Percentiles rank a stretch among this genome's conserved stretches.
phyloP scores from a whole-genome alignment of 2,888 invertebrate species.

The Dasysyrphus tricinctus region DNA sequence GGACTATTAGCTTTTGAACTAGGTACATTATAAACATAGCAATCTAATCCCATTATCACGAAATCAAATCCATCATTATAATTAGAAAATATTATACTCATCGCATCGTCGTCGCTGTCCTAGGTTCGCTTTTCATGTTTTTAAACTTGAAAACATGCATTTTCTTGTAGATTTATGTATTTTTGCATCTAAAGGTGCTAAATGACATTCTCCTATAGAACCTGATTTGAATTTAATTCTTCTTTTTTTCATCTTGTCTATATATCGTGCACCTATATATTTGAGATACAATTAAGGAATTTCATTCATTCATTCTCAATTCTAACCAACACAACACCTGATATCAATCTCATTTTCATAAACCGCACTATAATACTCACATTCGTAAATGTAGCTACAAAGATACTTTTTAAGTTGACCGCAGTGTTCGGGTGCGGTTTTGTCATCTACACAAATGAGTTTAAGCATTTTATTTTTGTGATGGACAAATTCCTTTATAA shows the following conservation, averaged over 20 bases:
- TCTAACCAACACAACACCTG: conserved; percentile 52
- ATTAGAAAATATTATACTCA: background rate
- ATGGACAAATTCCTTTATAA: conserved; percentile 37
- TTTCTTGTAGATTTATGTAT: conserved; percentile 25
- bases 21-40: background rate
- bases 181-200: conserved; percentile 9
- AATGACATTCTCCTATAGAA: conserved; percentile 29
- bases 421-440: conserved; percentile 33
- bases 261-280: too few relatives aligned
- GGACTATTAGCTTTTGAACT: conserved; percentile 6
- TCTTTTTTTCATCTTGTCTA: background rate
- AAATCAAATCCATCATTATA: conserved; percentile 30
- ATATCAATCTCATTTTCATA: conserved; percentile 55
- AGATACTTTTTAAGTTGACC: conserved; percentile 20
- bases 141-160: conserved; percentile 44
- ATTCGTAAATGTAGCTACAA: background rate
- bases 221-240: conserved; percentile 22
- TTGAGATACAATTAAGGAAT: conserved; percentile 62
- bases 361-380: conserved; percentile 34
- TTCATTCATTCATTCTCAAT: conserved; percentile 49
- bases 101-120: background rate
- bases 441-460: background rate
- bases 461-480: background rate
- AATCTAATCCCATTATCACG: conserved; percentile 21
- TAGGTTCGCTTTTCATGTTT: conserved; percentile 4